Evolutionary conservation across 2,113 vertebrate species (phyloP), one percentile per base, ranked within the genome.

Genomic region (Myanophis thanlyinensis): DNA sequence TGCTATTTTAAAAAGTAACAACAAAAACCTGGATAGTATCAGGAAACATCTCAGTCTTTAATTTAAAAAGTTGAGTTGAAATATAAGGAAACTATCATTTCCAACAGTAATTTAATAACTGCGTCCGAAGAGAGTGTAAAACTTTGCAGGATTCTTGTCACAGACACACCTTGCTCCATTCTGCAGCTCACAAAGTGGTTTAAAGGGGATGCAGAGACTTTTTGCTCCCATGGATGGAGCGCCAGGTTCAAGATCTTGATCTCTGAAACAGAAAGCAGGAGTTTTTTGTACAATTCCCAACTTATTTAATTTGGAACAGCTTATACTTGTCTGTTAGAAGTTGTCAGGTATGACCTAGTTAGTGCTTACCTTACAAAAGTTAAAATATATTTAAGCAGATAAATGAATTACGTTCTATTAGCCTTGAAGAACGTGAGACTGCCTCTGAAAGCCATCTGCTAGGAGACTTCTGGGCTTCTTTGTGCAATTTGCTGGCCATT

Each of bases 191-290:
- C 97, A 73, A 67, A 99, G 98, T 23, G 99, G 99, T 10, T 98
- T 96, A 96, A 99, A 99, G 92, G 99, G 99, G 96, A 99, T 99
- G 93, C 99, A 99, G 47, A 99, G 98, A 94, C 99, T 99, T 97
- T 99, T 99, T 23, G 99, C 99, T 93, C 99, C 99, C 99, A 99
- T 99, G 85, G 99, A 99, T 0, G 99, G 99, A 49, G 99, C 99
- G 4, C 99, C 99, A 47, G 99, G 98, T 94, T 99, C 99, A 92
- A 99, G 97, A 95, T 99, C 99, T 97, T 99, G 99, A 97, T 99
- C 99, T 98, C 99, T 98, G 96, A 92, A 97, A 97, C 12, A 95
- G 73, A 94, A 97, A 22, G 2, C 1, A 53, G 90, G 92, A 8
- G 0, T n/a, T n/a, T 95, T 87, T 89, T 46, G 54, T 46, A 0